Evolutionary conservation across 2,113 vertebrate genomes (phyloP).

Genomic region (Willisornis vidua): DNA sequence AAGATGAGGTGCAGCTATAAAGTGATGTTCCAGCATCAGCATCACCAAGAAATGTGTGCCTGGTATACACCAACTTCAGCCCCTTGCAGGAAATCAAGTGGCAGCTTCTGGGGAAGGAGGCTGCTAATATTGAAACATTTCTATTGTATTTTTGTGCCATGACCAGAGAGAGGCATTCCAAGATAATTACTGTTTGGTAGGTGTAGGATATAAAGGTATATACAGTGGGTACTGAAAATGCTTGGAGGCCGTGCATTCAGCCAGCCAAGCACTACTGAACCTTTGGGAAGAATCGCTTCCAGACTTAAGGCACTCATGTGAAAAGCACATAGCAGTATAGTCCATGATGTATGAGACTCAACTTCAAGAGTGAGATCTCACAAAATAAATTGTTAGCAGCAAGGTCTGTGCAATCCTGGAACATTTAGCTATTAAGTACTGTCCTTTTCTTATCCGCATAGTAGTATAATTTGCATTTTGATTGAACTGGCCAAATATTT

Average conservation of each 20-base stretch:
- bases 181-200: neutral
- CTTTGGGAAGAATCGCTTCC: neutral
- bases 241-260: accelerated
- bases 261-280: neutral
- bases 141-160: neutral
- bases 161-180: neutral
- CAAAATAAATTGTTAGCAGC: neutral
- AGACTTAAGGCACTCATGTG: neutral
- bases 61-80: neutral
- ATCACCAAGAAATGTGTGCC: neutral
- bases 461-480: slow-evolving; percentile 41
- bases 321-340: neutral
- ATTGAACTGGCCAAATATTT: slow-evolving; percentile 34
- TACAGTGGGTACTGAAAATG: neutral
- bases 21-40: neutral
- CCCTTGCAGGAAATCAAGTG: neutral
- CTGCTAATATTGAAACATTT: neutral
- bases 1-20: neutral
- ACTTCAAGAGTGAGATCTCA: neutral
- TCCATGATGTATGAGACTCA: neutral
- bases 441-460: neutral
- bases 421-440: neutral
- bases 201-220: neutral
- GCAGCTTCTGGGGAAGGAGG: neutral
- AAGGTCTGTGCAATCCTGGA: neutral